Conservation (phyloP, 2,888 invertebrate genomes). For the Lasioglossum pauxillum region DNA sequence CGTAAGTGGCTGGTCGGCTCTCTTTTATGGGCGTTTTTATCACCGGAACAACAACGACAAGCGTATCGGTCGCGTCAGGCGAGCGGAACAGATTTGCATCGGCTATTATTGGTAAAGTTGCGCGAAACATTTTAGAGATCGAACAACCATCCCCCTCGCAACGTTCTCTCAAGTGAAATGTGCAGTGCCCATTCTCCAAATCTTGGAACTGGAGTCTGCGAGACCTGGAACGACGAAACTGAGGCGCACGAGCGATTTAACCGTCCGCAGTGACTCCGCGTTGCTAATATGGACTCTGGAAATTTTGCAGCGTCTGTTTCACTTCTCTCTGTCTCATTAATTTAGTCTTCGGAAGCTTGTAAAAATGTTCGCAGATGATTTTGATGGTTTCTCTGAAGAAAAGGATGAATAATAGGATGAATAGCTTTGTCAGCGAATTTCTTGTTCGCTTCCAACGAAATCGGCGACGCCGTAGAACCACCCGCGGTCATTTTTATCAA, state of each 20-base stretch:
- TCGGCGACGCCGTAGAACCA: not conserved
- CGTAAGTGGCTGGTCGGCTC: constrained; percentile 17
- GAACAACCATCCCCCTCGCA: constrained; percentile 28
- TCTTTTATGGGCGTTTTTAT: constrained; percentile 40
- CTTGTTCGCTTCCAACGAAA: not conserved
- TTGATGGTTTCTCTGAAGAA: not conserved
- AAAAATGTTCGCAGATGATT: not conserved
- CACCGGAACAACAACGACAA: constrained; percentile 10
- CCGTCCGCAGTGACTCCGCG: not conserved
- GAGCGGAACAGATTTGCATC: constrained; percentile 40
- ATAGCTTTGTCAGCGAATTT: not conserved
- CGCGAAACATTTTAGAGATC: constrained; percentile 29
- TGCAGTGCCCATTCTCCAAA: not conserved
- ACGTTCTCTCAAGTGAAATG: constrained; percentile 18
- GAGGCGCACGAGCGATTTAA: constrained; percentile 47
- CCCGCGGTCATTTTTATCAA: not conserved
- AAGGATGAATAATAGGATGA: not conserved
- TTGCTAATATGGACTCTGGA: not conserved
- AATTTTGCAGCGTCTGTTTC: not conserved
- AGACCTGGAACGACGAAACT: constrained; percentile 30
- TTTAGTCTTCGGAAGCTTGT: not conserved
- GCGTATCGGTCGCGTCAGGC: not conserved
- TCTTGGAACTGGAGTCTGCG: constrained; percentile 11
- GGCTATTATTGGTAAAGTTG: constrained; percentile 50
- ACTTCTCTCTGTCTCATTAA: not conserved